phyloP scores from a whole-genome alignment of 2,888 invertebrate species.

The Cerceris ruficornis region DNA sequence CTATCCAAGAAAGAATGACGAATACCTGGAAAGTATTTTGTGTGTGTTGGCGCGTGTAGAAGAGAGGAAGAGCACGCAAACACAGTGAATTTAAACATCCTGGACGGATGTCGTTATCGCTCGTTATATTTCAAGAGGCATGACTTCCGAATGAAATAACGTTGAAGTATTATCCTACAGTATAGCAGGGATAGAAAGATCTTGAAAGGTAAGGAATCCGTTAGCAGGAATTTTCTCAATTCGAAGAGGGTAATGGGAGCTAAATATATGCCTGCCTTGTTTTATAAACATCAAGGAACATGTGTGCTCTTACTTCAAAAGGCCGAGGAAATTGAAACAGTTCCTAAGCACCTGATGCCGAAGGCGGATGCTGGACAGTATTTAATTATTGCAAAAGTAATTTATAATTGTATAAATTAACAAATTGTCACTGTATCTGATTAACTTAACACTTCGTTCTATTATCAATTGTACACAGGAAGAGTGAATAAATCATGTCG shows the following conservation, averaged over 20 bases:
- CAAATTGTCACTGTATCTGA: not conserved
- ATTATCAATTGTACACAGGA: not conserved
- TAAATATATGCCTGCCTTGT: conserved; percentile 77
- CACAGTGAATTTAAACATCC: conserved; percentile 7
- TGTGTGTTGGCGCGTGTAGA: not conserved
- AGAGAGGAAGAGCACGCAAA: not conserved
- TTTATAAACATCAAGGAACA: conserved; percentile 75
- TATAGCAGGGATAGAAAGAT: not conserved
- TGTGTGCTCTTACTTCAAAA: conserved; percentile 63
- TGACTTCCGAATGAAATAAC: not conserved
- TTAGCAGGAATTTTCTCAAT: conserved; percentile 13
- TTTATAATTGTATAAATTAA: not conserved
- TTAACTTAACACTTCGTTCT: too few relatives aligned
- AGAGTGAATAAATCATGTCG: conserved; percentile 44
- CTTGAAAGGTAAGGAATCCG: not conserved
- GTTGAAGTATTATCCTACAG: not conserved
- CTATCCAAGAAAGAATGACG: too few relatives aligned
- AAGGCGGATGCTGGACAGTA: conserved; percentile 13
- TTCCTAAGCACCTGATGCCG: conserved; percentile 43
- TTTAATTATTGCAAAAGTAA: conserved; percentile 2
- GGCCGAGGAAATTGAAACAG: conserved; percentile 63
- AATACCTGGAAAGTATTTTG: not conserved
- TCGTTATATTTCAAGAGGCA: not conserved
- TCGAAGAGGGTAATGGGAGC: conserved; percentile 52
- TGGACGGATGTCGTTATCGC: conserved; percentile 38